Base-by-base conservation (phyloP, 2,113 vertebrate species). In the Tachysurus vachellii region DNA sequence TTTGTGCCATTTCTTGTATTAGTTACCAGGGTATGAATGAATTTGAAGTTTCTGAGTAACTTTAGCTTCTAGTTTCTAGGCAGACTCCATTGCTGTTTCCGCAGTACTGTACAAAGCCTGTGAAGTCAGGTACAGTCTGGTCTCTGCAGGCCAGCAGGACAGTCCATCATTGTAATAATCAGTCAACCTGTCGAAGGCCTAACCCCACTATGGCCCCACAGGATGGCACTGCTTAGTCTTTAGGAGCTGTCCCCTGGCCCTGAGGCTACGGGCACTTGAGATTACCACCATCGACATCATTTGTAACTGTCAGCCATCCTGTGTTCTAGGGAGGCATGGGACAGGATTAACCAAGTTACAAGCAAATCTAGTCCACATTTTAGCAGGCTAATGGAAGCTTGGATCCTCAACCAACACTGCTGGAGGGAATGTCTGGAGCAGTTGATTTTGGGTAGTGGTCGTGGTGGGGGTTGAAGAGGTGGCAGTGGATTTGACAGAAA, bases 261-360 rank as follows among this genome's bases (percentile, higher is more conserved):
- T 75, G 26, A 8, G 91, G 93, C 90, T 91, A 89, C 87, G 84
- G 91, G 90, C 86, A 89, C 85, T 88, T 77, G 91, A 92, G 92
- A 94, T 94, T 94, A 93, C 87, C 87, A 70, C 79, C 85, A 36
- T 80, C 82, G 88, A 91, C 77, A 53, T 91, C 91, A 90, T 95
- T 94, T 94, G 92, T 94, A 92, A 91, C 92, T 94, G 93, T 94
- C 93, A 93, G 91, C 88, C 89, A 86, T 87, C 89, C 89, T 86
- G 83, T 89, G 90, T 92, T 84, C 87, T 66, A 84, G 89, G 91
- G 92, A 91, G 86, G 87, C 91, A 92, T 86, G 57, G 90, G 85
- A 85, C 79, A 87, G 90, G 92, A 94, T 94, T 94, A 95, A 91
- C 92, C 85, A 92, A 91, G 90, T 90, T 92, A 91, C 91, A 91